phyloP scores from a whole-genome alignment of 2,888 invertebrate species.

The Aproaerema taeniolella region DNA sequence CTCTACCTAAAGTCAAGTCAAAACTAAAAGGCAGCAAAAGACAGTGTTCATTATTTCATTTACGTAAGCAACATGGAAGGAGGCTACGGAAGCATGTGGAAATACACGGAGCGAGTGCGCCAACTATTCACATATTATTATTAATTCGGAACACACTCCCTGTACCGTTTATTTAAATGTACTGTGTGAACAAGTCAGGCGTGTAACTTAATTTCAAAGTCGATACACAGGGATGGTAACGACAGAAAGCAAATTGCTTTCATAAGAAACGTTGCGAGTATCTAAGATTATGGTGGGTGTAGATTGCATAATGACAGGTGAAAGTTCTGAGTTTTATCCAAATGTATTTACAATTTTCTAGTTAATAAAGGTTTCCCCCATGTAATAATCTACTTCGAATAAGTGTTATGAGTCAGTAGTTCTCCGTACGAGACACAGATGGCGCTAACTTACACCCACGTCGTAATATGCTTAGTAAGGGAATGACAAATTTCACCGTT shows the following conservation, averaged over 20 bases:
- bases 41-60: constrained; percentile 5
- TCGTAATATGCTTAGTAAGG: no score
- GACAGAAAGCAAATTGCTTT: not conserved
- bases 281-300: no score
- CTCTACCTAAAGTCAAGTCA: not conserved
- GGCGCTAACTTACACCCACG: no score
- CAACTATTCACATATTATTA: constrained; percentile 29
- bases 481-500: no score
- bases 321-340: no score
- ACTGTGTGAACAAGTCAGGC: constrained; percentile 31
- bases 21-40: not conserved
- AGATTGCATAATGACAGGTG: no score
- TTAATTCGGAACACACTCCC: constrained; percentile 33
- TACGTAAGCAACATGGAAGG: not conserved
- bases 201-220: constrained; percentile 38
- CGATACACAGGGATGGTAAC: constrained; percentile 21
- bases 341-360: no score
- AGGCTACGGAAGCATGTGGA: constrained; percentile 9
- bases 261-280: no score
- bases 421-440: no score
- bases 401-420: no score
- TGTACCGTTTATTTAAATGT: constrained; percentile 39
- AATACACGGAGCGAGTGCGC: constrained; percentile 10
- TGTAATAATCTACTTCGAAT: no score
- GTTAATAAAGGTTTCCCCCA: no score